These are phyloP conservation scores for Drosophila sordidapex DNA, from an alignment of 2,888 invertebrate species.

Conservation along the genomic window DNA sequence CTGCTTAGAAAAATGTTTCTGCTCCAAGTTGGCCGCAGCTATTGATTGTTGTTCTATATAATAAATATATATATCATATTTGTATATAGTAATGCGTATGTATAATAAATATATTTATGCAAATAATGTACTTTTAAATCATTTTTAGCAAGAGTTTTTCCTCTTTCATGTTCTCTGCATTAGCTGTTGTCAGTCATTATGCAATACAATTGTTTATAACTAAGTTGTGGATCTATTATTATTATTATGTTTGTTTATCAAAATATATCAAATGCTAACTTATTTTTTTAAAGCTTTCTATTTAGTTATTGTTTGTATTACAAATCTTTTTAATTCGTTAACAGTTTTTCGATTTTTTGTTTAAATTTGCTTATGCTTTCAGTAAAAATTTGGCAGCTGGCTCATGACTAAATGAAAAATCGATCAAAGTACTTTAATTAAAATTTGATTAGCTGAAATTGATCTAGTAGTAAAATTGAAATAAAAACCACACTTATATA, in stretches of 20 bases:
- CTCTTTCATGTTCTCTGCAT: constrained; percentile 14
- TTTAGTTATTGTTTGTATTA: constrained; percentile 73
- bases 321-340: constrained; percentile 31
- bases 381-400: constrained; percentile 72
- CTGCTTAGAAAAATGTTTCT: constrained; percentile 43
- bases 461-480: constrained; percentile 60
- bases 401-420: constrained; percentile 51
- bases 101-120: constrained; percentile 44
- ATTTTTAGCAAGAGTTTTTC: constrained; percentile 37
- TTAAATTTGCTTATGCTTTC: constrained; percentile 25
- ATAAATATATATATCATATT: constrained; percentile 38
- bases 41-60: constrained; percentile 37
- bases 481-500: constrained; percentile 37
- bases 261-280: constrained; percentile 77
- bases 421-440: constrained; percentile 27
- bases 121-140: constrained; percentile 29
- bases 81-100: constrained; percentile 49
- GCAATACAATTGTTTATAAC: constrained; percentile 59
- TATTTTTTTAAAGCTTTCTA: constrained; percentile 76
- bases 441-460: constrained; percentile 52
- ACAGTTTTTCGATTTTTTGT: constrained; percentile 15
- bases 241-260: constrained; percentile 57
- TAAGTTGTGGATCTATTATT: constrained; percentile 41
- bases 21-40: constrained; percentile 13
- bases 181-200: constrained; percentile 58